Conservation (phyloP, 2,797 vertebrate genomes). For the Sebastes steindachneri region DNA sequence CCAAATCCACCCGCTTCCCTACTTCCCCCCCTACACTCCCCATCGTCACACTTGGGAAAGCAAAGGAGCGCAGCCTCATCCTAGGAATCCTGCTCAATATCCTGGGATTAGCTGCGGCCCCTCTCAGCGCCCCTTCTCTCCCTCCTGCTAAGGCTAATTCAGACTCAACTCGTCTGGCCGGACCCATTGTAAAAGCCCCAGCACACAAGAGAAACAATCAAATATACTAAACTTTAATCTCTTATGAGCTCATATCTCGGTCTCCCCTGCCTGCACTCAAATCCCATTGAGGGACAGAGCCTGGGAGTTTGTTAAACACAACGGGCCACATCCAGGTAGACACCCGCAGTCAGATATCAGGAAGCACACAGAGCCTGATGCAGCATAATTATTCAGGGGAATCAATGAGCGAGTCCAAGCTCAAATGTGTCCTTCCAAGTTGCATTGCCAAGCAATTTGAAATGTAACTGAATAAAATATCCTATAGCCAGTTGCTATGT, state of each 20-base stretch:
- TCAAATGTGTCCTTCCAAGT: conserved; percentile 25
- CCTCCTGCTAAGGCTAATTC: conserved; percentile 81
- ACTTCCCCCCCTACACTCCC: conserved; percentile 46
- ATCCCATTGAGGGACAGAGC: conserved; percentile 49
- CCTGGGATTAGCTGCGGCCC: conserved; percentile 83
- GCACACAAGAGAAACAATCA: conserved; percentile 81
- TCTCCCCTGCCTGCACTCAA: conserved; percentile 50
- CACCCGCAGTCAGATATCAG: conserved; percentile 25
- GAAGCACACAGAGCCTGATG: conserved; percentile 28
- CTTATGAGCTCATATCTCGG: conserved; percentile 78
- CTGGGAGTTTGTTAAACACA: conserved; percentile 58
- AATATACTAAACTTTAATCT: conserved; percentile 85
- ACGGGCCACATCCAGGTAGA: conserved; percentile 42
- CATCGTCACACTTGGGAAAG: conserved; percentile 85
- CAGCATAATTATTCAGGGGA: conserved; percentile 36
- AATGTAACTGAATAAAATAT: conserved; percentile 33
- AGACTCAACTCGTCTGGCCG: conserved; percentile 72
- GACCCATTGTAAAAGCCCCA: conserved; percentile 71
- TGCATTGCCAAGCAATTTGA: conserved; percentile 33
- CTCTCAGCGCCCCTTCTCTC: conserved; percentile 72
- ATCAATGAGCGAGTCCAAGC: conserved; percentile 35
- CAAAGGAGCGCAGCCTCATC: conserved; percentile 84
- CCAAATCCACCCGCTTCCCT: conserved; percentile 68
- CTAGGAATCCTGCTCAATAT: conserved; percentile 87
- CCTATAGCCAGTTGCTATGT: neutral